Evolutionary conservation across 2,113 vertebrate genomes (phyloP), one percentile per base, ranked within the genome.

Genomic region (Malaclemys terrapin): DNA sequence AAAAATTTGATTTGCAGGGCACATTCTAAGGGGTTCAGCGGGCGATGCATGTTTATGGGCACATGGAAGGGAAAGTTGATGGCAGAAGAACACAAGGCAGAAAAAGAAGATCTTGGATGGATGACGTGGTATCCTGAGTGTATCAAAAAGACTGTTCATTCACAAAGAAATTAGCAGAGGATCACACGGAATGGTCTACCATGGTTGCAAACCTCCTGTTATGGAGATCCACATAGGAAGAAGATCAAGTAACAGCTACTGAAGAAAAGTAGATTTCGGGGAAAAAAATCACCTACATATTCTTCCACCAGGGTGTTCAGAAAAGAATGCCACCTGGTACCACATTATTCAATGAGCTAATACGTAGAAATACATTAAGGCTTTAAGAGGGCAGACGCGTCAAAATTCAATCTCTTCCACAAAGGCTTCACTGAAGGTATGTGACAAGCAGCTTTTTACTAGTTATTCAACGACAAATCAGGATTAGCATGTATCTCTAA

Each of bases 401-500:
- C 47, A 53, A 88, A 93, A 88, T 65, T 62, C 49, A 94, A 69
- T 69, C 89, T 62, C 47, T 87, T 97, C 47, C 27, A 93, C 25
- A 38, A 95, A 85, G 45, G 49, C 50, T 97, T 95, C 94, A 97
- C 85, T 95, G 91, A 96, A 50, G 94, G 82, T 94, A 89, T 95
- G 81, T 91, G 91, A 98, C 16, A 94, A 98, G 91, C 72, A 76
- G 50, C 42, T 93, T 95, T 97, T 92, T 79, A 84, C 93, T 69
- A 93, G 87, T 85, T 97, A 69, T 89, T 91, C 85, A 95, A 53
- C 82, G 76, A 75, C 49, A 98, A 98, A 98, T 95, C 95, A 95
- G 96, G 92, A 98, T 97, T 96, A 98, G 93, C 72, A 94, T 97
- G 85, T 53, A n/a, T 57, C 86, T 93, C 91, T 91, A 96, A 96